Conservation (phyloP, 1,140 invertebrate species). For the Drosophila burlai region DNA sequence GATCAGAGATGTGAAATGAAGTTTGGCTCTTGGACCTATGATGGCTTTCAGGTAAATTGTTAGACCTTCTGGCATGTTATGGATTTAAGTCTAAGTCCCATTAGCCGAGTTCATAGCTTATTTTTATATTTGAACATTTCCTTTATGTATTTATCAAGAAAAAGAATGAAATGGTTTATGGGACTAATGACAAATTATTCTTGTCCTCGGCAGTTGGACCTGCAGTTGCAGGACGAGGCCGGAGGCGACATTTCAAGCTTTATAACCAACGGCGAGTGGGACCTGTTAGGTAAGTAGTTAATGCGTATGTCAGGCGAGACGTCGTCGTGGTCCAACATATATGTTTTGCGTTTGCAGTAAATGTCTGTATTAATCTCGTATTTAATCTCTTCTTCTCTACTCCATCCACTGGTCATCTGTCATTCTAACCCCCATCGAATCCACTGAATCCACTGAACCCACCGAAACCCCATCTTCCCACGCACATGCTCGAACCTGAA, state of each 20-base stretch:
- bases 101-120: no score
- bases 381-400: conserved; percentile 38
- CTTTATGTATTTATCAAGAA: neutral
- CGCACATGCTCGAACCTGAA: conserved; percentile 8
- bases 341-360: conserved; percentile 21
- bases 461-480: neutral
- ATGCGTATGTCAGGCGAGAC: conserved; percentile 3
- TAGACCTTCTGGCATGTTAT: neutral
- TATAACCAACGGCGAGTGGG: conserved; percentile 99
- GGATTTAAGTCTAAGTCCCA: neutral
- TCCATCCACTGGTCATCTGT: conserved; percentile 17
- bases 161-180: no score
- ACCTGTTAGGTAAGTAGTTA: conserved; percentile 93
- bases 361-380: conserved; percentile 18
- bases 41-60: conserved; percentile 92
- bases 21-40: conserved; percentile 99
- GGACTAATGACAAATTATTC: neutral
- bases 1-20: conserved; percentile 96
- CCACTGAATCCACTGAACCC: neutral
- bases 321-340: neutral
- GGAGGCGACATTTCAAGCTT: conserved; percentile 98
- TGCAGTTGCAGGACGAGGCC: conserved; percentile 94
- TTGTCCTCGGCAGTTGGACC: conserved; percentile 90
- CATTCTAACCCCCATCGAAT: conserved; percentile 2
- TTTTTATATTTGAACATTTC: no score